phyloP scores from a whole-genome alignment of 2,888 invertebrate species.

The Xestia ashworthii region DNA sequence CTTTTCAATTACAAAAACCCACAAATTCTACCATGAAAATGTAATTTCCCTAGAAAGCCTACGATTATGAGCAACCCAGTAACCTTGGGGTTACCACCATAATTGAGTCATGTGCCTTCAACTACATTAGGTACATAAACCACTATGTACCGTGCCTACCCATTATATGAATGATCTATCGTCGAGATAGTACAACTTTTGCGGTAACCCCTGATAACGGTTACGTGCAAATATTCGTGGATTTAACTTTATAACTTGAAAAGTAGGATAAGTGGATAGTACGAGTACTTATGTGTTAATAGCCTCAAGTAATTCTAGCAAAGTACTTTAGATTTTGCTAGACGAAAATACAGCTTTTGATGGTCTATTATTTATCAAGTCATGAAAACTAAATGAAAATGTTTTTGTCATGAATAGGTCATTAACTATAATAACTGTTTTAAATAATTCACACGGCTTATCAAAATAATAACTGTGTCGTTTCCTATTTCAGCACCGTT shows the following conservation, averaged over 20 bases:
- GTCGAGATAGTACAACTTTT: constrained; percentile 48
- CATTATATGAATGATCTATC: constrained; percentile 59
- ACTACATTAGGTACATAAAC: constrained; percentile 51
- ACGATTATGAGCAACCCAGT: constrained; percentile 53
- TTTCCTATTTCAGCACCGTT: constrained; percentile 28
- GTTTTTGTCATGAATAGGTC: constrained; percentile 16
- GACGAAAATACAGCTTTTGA: not conserved
- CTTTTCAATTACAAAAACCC: constrained; percentile 2
- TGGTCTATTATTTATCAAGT: constrained; percentile 18
- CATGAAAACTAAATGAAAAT: constrained; percentile 8
- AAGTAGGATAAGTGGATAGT: constrained; percentile 59
- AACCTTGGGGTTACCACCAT: constrained; percentile 51
- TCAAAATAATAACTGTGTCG: constrained; percentile 42
- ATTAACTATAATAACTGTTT: constrained; percentile 14
- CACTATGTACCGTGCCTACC: constrained; percentile 53
- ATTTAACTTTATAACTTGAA: constrained; percentile 58
- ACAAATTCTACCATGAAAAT: constrained; percentile 47
- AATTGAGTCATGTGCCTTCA: constrained; percentile 52
- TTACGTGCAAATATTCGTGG: constrained; percentile 72
- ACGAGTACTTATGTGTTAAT: constrained; percentile 54
- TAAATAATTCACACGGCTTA: constrained; percentile 14
- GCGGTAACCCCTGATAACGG: constrained; percentile 63
- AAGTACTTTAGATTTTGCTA: constrained; percentile 6
- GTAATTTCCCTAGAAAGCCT: constrained; percentile 52
- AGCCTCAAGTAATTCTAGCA: constrained; percentile 21